phyloP scores from a whole-genome alignment of 2,113 vertebrate genomes.

The Lipophrys pholis region DNA sequence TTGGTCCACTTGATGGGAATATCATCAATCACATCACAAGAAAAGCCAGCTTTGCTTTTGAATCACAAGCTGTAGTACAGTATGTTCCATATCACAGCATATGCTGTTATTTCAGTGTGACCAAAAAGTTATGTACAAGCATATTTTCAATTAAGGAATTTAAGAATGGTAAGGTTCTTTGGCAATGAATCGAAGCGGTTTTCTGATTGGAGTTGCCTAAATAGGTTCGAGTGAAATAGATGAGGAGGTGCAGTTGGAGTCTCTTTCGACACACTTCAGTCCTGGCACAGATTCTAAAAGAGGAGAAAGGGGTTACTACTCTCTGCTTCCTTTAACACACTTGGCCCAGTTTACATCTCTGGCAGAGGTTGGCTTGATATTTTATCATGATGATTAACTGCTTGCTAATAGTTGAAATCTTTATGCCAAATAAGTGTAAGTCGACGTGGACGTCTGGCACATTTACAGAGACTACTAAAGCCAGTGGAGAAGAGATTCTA shows the following conservation, averaged over 20 bases:
- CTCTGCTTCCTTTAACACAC: slow-evolving; percentile 28
- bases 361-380: slow-evolving; percentile 14
- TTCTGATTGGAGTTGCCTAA: slow-evolving; percentile 32
- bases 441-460: not conserved
- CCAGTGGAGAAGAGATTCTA: not conserved
- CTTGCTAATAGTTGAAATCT: slow-evolving; percentile 1
- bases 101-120: slow-evolving; percentile 5
- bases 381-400: slow-evolving; percentile 28
- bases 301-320: slow-evolving; percentile 44
- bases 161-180: too few species aligned
- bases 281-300: slow-evolving; percentile 66
- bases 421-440: not conserved
- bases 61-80: slow-evolving; percentile 22
- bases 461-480: not conserved
- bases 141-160: not conserved
- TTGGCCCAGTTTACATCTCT: slow-evolving; percentile 42
- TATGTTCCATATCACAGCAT: slow-evolving; percentile 5
- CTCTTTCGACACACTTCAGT: slow-evolving; percentile 44
- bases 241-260: not conserved
- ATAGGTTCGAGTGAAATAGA: slow-evolving; percentile 29
- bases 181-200: not conserved
- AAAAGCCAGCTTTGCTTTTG: slow-evolving; percentile 42
- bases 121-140: not conserved
- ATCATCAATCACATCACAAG: slow-evolving; percentile 27
- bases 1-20: slow-evolving; percentile 17